A percentile compares a stretch with the other conserved stretches of the same genome.
These are phyloP conservation scores for Dasyornis broadbenti DNA, from an alignment of 2,113 vertebrate genomes.

Conservation along the genomic window DNA sequence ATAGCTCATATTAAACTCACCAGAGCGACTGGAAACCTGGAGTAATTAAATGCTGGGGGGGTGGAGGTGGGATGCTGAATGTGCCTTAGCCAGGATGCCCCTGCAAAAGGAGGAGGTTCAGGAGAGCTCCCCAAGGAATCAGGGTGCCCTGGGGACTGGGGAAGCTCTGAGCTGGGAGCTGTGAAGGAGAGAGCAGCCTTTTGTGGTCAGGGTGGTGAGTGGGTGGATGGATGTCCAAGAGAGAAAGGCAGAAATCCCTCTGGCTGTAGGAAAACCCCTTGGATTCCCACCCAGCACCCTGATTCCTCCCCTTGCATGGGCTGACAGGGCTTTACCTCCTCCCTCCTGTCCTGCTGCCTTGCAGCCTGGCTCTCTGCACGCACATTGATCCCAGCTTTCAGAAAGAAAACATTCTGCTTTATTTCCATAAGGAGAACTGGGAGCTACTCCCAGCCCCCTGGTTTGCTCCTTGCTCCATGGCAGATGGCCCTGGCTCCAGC, in stretches of 20 bases:
- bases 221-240: rapidly evolving
- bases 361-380: not conserved
- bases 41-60: constrained; percentile 43
- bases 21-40: constrained; percentile 48
- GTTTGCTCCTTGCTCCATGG: not conserved
- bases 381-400: not conserved
- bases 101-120: not conserved
- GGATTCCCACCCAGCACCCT: not conserved
- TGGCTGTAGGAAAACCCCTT: not conserved
- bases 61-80: not conserved
- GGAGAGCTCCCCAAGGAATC: rapidly evolving
- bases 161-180: not conserved
- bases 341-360: not conserved
- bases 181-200: not conserved
- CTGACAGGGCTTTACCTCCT: not conserved
- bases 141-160: rapidly evolving
- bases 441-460: not conserved
- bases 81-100: not conserved
- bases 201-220: not conserved
- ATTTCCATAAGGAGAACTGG: not conserved
- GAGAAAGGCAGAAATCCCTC: not conserved
- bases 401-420: not conserved
- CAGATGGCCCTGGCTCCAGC: not conserved
- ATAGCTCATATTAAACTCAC: constrained; percentile 63
- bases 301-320: not conserved